A percentile compares a stretch with the other conserved stretches of the same genome.
phyloP scores from a whole-genome alignment of 2,797 vertebrate species.

The Hozukius guyotensis region DNA sequence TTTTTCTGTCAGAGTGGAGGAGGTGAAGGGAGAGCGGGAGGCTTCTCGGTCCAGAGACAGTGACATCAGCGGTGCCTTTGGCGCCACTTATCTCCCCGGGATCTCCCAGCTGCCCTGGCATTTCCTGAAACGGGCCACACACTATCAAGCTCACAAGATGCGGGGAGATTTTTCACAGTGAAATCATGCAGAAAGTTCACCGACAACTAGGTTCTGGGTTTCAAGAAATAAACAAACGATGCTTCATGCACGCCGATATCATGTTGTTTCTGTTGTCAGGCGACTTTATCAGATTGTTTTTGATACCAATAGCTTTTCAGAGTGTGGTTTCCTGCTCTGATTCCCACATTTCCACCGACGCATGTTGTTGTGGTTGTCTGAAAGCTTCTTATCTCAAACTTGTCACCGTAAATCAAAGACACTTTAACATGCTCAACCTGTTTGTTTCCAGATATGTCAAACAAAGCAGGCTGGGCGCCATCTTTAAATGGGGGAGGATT shows the following conservation, averaged over 20 bases:
- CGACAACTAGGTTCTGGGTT: not conserved
- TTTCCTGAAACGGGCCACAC: slow-evolving; percentile 72
- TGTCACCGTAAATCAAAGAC: not conserved
- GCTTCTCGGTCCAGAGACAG: slow-evolving; percentile 36
- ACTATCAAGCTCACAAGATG: slow-evolving; percentile 16
- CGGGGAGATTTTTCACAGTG: not conserved
- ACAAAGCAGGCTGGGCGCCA: not conserved
- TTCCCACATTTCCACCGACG: not conserved
- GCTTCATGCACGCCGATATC: not conserved
- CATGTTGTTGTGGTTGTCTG: not conserved
- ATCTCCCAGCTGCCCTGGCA: slow-evolving; percentile 82
- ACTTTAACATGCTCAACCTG: not conserved
- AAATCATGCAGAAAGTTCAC: not conserved
- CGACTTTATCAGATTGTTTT: not conserved
- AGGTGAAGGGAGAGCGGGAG: slow-evolving; percentile 1
- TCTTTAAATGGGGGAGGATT: not conserved
- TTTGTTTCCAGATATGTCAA: not conserved
- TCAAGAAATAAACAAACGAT: not conserved
- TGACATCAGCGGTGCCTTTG: slow-evolving; percentile 71
- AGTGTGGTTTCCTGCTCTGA: not conserved
- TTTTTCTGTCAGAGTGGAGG: slow-evolving; percentile 26
- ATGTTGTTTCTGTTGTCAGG: not conserved
- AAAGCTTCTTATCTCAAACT: slow-evolving; percentile 2
- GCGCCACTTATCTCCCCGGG: slow-evolving; percentile 82
- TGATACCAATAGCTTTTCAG: not conserved